Evolutionary conservation across 2,113 vertebrate species (phyloP).

Genomic region (Istiophorus platypterus): DNA sequence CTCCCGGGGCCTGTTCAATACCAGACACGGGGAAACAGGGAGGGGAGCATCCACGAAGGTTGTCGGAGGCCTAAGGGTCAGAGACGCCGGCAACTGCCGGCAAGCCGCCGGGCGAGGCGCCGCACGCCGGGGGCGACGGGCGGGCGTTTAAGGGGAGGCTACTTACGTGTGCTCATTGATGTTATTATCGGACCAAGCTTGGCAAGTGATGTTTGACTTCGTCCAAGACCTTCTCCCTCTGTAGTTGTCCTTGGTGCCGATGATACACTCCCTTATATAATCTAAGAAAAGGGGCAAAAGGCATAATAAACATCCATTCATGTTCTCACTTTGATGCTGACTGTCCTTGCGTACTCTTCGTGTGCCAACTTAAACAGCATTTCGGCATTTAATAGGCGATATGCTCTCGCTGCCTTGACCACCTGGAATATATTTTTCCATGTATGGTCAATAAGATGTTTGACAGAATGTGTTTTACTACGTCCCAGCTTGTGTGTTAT

Average conservation of each 20-base stretch:
- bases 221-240: slow-evolving; percentile 93
- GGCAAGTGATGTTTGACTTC: slow-evolving; percentile 93
- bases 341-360: neutral
- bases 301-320: slow-evolving; percentile 48
- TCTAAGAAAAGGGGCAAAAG: slow-evolving; percentile 81
- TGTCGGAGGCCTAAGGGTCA: slow-evolving; percentile 39
- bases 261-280: slow-evolving; percentile 94
- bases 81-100: neutral
- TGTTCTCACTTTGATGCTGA: slow-evolving; percentile 5
- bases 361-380: slow-evolving; percentile 17
- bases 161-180: slow-evolving; percentile 98
- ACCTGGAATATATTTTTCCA: slow-evolving; percentile 58
- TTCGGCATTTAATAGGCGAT: slow-evolving; percentile 32
- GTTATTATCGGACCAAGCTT: slow-evolving; percentile 94
- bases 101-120: neutral
- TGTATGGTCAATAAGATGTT: slow-evolving; percentile 67
- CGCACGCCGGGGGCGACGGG: neutral
- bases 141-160: neutral
- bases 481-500: slow-evolving; percentile 49
- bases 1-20: slow-evolving; percentile 66
- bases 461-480: slow-evolving; percentile 33
- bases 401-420: slow-evolving; percentile 16
- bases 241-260: slow-evolving; percentile 92
- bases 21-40: slow-evolving; percentile 65
- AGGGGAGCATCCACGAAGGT: slow-evolving; percentile 55